These are phyloP conservation scores for Lepilemur ruficaudatus DNA, from an alignment of 2,797 vertebrate genomes.

Conservation along the genomic window DNA sequence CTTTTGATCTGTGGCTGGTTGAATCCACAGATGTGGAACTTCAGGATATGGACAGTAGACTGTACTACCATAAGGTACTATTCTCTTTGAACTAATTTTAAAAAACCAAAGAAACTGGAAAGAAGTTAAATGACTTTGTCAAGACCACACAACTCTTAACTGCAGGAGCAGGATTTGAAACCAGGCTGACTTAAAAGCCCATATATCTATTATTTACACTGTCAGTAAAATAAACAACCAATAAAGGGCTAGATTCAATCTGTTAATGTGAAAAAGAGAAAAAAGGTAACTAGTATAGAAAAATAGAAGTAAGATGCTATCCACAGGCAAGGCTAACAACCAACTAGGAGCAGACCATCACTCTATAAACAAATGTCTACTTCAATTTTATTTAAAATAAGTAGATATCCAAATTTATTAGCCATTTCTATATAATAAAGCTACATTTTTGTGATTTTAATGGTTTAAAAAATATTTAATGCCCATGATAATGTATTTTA, in stretches of 20 bases:
- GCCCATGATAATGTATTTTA: neutral
- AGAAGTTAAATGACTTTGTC: neutral
- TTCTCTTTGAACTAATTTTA: neutral
- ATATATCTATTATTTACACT: neutral
- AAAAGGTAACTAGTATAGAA: neutral
- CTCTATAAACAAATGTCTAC: neutral
- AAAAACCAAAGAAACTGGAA: conserved; percentile 1
- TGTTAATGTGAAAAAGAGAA: neutral
- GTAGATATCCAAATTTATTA: conserved; percentile 11
- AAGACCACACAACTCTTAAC: conserved; percentile 21
- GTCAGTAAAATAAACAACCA: neutral
- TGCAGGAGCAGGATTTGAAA: neutral
- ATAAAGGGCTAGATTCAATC: neutral
- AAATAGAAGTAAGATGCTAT: conserved; percentile 9
- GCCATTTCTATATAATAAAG: conserved; percentile 39
- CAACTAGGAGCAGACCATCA: neutral
- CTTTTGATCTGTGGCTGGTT: neutral
- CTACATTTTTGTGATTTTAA: conserved; percentile 11
- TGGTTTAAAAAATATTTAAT: conserved; percentile 22
- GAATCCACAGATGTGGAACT: neutral
- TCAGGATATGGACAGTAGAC: neutral
- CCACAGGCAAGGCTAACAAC: neutral
- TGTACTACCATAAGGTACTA: neutral
- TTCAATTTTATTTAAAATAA: conserved; percentile 40
- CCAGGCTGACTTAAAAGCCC: conserved; percentile 6